Percentiles rank a stretch among this genome's conserved stretches.
phyloP scores from a whole-genome alignment of 2,113 vertebrate genomes.

The Paedocypris sp. region DNA sequence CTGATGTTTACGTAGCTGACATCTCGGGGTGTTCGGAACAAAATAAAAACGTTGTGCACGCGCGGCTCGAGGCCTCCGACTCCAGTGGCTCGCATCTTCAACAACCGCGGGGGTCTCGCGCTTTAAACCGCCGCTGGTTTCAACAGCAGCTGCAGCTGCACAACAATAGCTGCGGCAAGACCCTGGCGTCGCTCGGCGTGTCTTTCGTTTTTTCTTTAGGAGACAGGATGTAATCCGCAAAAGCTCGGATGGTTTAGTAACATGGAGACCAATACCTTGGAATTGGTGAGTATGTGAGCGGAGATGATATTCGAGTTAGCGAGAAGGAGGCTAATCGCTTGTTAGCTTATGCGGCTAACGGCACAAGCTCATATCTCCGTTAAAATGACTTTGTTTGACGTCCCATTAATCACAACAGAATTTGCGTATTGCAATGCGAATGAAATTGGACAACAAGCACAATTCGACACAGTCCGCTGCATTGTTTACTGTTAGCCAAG shows the following conservation, averaged over 20 bases:
- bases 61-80: slow-evolving; percentile 1
- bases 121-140: not conserved
- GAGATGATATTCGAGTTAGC: not conserved
- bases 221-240: slow-evolving; percentile 4
- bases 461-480: not conserved
- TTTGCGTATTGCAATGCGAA: no score
- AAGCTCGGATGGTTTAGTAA: not conserved
- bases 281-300: slow-evolving; percentile 13
- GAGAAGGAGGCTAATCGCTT: not conserved
- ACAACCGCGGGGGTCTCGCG: slow-evolving; percentile 2
- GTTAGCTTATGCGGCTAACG: slow-evolving; percentile 4
- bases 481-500: not conserved
- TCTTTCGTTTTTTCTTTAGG: not conserved
- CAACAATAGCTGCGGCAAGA: not conserved
- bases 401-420: no score
- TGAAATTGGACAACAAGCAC: no score
- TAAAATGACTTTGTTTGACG: no score
- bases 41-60: not conserved
- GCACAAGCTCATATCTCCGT: not conserved
- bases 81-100: not conserved
- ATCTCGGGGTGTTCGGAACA: not conserved
- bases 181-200: not conserved
- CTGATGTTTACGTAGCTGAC: not conserved
- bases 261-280: slow-evolving; percentile 4
- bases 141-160: not conserved